These are phyloP conservation scores for Cetonia aurata DNA, from an alignment of 2,888 invertebrate genomes.

Conservation along the genomic window DNA sequence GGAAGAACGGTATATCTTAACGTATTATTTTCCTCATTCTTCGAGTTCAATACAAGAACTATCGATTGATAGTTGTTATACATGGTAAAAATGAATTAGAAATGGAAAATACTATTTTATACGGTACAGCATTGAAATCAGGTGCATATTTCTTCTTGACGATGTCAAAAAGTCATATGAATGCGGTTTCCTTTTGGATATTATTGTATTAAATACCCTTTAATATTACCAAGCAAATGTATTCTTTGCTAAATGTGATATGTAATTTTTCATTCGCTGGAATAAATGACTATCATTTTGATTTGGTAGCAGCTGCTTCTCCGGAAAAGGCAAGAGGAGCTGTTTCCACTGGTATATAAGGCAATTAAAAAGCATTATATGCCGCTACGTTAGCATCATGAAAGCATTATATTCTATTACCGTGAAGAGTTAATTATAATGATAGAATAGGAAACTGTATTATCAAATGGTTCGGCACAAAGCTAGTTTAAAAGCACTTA, in stretches of 20 bases:
- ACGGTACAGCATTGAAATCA: not conserved
- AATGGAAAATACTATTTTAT: not conserved
- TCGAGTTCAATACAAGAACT: not conserved
- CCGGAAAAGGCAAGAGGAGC: constrained; percentile 9
- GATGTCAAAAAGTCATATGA: too few relatives aligned
- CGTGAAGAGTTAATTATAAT: constrained; percentile 50
- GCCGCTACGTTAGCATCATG: constrained; percentile 34
- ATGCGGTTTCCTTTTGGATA: too few relatives aligned
- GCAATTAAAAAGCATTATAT: constrained; percentile 41
- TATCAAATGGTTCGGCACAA: constrained; percentile 50
- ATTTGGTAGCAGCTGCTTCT: constrained; percentile 24
- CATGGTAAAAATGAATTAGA: not conserved
- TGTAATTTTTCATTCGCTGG: not conserved
- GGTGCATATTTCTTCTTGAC: too few relatives aligned
- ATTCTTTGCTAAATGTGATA: constrained; percentile 5
- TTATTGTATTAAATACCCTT: too few relatives aligned
- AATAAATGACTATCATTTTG: constrained; percentile 24
- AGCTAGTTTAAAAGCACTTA: constrained; percentile 52
- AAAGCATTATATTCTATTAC: constrained; percentile 45
- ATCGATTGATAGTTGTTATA: not conserved
- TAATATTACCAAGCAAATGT: too few relatives aligned
- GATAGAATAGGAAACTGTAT: constrained; percentile 47
- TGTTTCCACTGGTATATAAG: constrained; percentile 19
- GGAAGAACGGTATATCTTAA: constrained; percentile 8
- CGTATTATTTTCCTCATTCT: constrained; percentile 2